Evolutionary conservation across 2,797 vertebrate genomes (phyloP).

Genomic region (Aplochiton taeniatus): DNA sequence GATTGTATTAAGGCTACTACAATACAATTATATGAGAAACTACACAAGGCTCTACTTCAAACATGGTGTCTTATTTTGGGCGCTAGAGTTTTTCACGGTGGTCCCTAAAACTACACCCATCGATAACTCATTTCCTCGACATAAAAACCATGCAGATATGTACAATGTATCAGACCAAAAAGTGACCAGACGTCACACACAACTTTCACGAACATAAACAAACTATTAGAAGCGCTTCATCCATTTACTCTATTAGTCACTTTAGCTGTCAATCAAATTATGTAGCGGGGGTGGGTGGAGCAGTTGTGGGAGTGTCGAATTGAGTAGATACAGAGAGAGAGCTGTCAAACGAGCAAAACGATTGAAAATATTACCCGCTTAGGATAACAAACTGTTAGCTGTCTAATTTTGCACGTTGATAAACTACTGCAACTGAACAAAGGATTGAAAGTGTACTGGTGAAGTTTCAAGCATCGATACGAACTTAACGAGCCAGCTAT

Average conservation of each 20-base stretch:
- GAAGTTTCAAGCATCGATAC: slow-evolving; percentile 5
- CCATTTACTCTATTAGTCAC: background rate
- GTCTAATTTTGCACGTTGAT: slow-evolving; percentile 21
- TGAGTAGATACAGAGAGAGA: slow-evolving; percentile 28
- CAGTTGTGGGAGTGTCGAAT: slow-evolving; percentile 21
- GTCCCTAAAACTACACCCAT: too few relatives aligned
- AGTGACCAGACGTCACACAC: background rate
- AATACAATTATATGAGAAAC: too few relatives aligned
- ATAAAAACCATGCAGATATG: too few relatives aligned
- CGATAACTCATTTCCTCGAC: too few relatives aligned
- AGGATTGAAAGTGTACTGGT: background rate
- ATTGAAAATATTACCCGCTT: slow-evolving; percentile 45
- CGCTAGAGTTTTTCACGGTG: too few relatives aligned
- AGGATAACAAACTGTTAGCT: slow-evolving; percentile 14
- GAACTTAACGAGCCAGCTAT: slow-evolving; percentile 9
- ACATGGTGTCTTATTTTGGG: too few relatives aligned
- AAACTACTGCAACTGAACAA: slow-evolving; percentile 2
- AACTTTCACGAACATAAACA: slow-evolving; percentile 4
- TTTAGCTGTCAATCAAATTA: slow-evolving; percentile 22
- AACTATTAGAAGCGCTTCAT: background rate
- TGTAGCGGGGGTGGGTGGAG: slow-evolving; percentile 34
- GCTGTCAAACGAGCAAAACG: slow-evolving; percentile 69
- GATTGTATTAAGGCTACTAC: too few relatives aligned
- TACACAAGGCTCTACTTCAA: too few relatives aligned
- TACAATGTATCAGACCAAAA: too few relatives aligned